Percentiles rank a stretch among this genome's conserved stretches.
phyloP scores from a whole-genome alignment of 2,113 vertebrate species.

The Corapipo altera region DNA sequence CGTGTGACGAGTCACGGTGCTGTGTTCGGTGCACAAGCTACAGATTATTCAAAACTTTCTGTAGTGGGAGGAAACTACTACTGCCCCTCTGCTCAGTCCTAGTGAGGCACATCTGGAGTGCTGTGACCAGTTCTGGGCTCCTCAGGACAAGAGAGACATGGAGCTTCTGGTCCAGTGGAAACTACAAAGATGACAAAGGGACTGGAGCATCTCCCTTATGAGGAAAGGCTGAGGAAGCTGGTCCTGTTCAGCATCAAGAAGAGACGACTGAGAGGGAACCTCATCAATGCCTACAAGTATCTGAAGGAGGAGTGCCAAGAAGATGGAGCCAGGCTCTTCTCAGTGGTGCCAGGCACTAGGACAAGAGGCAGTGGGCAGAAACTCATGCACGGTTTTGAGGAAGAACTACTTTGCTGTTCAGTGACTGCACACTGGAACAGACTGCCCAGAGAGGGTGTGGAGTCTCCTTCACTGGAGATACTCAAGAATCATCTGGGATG shows the following conservation, averaged over 20 bases:
- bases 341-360: background rate
- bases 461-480: background rate
- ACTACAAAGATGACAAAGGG: background rate
- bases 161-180: background rate
- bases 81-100: background rate
- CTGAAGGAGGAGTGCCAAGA: background rate
- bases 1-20: rapidly evolving
- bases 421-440: background rate
- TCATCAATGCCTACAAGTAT: background rate
- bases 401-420: background rate
- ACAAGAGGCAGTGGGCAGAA: background rate
- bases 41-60: background rate
- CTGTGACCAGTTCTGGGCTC: background rate
- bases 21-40: background rate
- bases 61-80: background rate
- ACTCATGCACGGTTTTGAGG: background rate
- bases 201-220: background rate
- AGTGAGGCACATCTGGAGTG: background rate
- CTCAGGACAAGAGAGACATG: background rate
- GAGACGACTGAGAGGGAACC: background rate
- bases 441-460: background rate
- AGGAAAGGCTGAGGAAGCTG: background rate
- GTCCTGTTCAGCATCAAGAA: background rate
- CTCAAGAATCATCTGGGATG: background rate
- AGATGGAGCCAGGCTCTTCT: background rate